Percentiles rank a stretch among this genome's conserved stretches.
Evolutionary conservation across 2,888 invertebrate species (phyloP).

Genomic region (Philopedon plagiatum): DNA sequence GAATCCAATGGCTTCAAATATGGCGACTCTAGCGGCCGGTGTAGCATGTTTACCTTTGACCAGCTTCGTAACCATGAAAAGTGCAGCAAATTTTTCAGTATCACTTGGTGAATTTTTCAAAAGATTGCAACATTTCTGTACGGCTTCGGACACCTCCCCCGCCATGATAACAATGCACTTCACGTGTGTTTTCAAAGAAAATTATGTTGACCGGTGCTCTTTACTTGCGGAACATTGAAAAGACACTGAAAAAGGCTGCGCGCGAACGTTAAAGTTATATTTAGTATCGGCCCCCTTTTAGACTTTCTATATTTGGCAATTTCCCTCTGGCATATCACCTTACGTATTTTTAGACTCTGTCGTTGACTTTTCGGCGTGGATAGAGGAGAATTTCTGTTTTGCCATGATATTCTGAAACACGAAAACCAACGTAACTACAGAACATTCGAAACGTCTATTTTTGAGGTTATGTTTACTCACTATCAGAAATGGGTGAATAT

Average conservation of each 20-base stretch:
- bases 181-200: slow-evolving; percentile 15
- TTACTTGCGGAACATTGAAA: slow-evolving; percentile 49
- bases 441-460: background rate
- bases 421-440: background rate
- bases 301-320: slow-evolving; percentile 68
- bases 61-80: slow-evolving; percentile 93
- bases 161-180: slow-evolving; percentile 59
- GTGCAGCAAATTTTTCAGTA: slow-evolving; percentile 91
- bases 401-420: slow-evolving; percentile 8
- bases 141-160: slow-evolving; percentile 80
- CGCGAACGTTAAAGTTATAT: slow-evolving; percentile 65
- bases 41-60: slow-evolving; percentile 88
- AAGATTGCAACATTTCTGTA: slow-evolving; percentile 87
- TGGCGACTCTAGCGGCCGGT: slow-evolving; percentile 77
- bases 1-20: slow-evolving; percentile 93
- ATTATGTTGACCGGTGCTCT: slow-evolving; percentile 36
- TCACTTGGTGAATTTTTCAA: slow-evolving; percentile 86
- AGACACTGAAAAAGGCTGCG: slow-evolving; percentile 57
- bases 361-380: slow-evolving; percentile 61
- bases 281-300: slow-evolving; percentile 63
- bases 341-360: slow-evolving; percentile 66
- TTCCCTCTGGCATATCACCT: slow-evolving; percentile 63
- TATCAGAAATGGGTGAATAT: background rate
- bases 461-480: slow-evolving; percentile 15
- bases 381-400: slow-evolving; percentile 10